A percentile compares a stretch with the other conserved stretches of the same genome.
These are phyloP conservation scores for Liasis olivaceus DNA, from an alignment of 2,797 vertebrate species.

Conservation along the genomic window DNA sequence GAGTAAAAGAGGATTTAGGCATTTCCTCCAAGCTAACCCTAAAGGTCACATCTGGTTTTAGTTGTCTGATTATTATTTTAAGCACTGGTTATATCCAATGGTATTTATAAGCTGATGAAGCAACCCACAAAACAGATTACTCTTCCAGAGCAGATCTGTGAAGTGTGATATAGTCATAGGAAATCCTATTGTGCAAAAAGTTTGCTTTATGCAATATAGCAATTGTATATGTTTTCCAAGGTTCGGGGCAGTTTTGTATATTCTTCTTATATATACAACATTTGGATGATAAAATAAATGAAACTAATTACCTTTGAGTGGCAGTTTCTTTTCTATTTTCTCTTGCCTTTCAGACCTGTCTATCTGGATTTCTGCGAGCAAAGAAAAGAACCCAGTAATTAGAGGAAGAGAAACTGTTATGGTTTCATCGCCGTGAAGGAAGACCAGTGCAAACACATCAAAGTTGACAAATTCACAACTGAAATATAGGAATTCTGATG, in stretches of 20 bases:
- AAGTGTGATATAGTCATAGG: neutral
- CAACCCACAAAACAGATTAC: neutral
- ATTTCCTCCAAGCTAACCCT: neutral
- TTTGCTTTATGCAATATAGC: neutral
- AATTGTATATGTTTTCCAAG: neutral
- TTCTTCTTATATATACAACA: neutral
- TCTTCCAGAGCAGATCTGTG: neutral
- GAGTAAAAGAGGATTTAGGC: neutral
- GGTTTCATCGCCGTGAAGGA: neutral
- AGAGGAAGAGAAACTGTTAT: neutral
- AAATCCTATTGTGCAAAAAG: neutral
- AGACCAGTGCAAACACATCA: neutral
- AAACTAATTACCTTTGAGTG: conserved; percentile 9
- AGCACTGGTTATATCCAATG: neutral
- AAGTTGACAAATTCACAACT: neutral
- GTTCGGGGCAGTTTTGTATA: neutral
- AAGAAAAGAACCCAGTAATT: neutral
- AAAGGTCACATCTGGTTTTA: neutral
- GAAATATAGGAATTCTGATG: neutral
- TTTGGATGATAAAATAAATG: neutral
- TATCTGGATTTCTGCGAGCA: conserved; percentile 66
- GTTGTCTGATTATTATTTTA: neutral
- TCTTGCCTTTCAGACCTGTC: conserved; percentile 45
- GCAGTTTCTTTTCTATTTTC: conserved; percentile 54
- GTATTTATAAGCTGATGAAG: neutral